phyloP scores from a whole-genome alignment of 1,140 invertebrate species.

The Oscheius sp. region DNA sequence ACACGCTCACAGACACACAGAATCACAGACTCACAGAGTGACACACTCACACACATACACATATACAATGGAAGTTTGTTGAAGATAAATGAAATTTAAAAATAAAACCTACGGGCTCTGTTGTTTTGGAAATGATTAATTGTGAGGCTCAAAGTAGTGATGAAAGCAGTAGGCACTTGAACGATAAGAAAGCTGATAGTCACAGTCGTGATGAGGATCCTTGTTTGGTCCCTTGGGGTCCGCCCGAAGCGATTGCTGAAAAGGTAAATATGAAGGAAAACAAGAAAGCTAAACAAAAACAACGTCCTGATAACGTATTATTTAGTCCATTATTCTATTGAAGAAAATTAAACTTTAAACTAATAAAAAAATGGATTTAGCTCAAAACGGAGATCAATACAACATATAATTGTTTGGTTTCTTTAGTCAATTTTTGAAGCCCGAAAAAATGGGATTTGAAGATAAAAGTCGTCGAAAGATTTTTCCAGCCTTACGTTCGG shows the following conservation, averaged over 20 bases:
- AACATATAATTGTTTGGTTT: too few relatives aligned
- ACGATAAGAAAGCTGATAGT: constrained; percentile 59
- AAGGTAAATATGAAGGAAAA: background rate
- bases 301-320: too few relatives aligned
- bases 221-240: constrained; percentile 55
- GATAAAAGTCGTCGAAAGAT: too few relatives aligned
- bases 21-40: too few relatives aligned
- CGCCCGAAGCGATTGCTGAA: constrained; percentile 58
- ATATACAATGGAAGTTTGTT: background rate
- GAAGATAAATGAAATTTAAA: background rate
- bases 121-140: constrained; percentile 61
- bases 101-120: constrained; percentile 43
- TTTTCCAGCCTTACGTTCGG: too few relatives aligned
- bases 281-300: background rate
- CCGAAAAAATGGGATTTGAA: too few relatives aligned
- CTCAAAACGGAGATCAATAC: too few relatives aligned
- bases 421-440: too few relatives aligned
- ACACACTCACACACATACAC: too few relatives aligned
- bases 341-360: background rate
- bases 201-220: constrained; percentile 60
- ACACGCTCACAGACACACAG: too few relatives aligned
- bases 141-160: constrained; percentile 55
- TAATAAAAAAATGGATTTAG: too few relatives aligned
- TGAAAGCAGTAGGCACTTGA: constrained; percentile 55
- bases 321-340: constrained; percentile 9